phyloP scores from a whole-genome alignment of 2,113 vertebrate genomes.

The Phoxinus phoxinus region DNA sequence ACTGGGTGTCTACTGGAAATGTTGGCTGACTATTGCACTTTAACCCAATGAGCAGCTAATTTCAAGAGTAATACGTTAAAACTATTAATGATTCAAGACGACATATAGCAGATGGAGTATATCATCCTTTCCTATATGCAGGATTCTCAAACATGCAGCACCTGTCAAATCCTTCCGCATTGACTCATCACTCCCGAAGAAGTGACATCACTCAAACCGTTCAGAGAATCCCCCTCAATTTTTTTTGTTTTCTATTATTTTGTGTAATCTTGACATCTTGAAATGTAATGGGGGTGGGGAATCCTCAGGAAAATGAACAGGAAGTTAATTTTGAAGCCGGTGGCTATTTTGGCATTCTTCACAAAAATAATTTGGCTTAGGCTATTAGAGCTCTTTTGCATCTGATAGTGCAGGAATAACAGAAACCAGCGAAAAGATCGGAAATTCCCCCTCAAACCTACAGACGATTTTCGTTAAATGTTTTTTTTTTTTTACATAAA shows the following conservation, averaged over 20 bases:
- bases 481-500: neutral
- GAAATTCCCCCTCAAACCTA: slow-evolving; percentile 47
- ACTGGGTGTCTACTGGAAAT: neutral
- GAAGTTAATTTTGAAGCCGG: neutral
- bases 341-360: neutral
- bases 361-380: slow-evolving; percentile 47
- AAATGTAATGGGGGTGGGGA: neutral
- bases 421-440: slow-evolving; percentile 52
- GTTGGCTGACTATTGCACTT: neutral
- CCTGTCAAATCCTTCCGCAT: neutral
- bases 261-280: neutral
- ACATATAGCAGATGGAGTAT: neutral
- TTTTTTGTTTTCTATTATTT: neutral
- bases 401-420: neutral
- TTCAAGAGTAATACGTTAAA: neutral
- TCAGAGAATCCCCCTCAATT: neutral
- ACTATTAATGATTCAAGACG: neutral
- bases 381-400: neutral
- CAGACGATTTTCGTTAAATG: slow-evolving; percentile 17
- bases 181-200: neutral
- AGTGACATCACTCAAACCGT: neutral
- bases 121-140: neutral
- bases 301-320: neutral
- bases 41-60: neutral
- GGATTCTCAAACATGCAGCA: neutral